Percentiles rank a stretch among this genome's conserved stretches.
Evolutionary conservation across 1,140 invertebrate species (phyloP).

Genomic region (Drosophila pseudoananassae): DNA sequence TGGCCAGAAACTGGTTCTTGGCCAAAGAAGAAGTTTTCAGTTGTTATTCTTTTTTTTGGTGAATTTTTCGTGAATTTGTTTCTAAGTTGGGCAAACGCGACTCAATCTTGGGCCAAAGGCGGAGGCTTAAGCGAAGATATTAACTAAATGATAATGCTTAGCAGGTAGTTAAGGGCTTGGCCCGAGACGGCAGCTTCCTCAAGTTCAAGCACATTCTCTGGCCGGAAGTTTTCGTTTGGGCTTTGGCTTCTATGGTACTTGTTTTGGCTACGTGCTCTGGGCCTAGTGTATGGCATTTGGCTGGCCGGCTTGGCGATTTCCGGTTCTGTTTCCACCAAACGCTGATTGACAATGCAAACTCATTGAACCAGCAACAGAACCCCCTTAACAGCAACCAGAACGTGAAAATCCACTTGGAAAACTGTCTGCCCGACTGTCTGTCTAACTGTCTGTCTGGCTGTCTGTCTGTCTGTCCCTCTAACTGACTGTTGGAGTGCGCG

Average conservation of each 20-base stretch:
- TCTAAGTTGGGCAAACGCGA: constrained; percentile 73
- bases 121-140: constrained; percentile 46
- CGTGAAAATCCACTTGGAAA: constrained; percentile 59
- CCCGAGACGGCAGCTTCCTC: constrained; percentile 13
- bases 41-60: constrained; percentile 39
- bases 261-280: constrained; percentile 53
- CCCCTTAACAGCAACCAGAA: constrained; percentile 18
- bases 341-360: constrained; percentile 52
- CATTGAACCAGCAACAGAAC: constrained; percentile 29
- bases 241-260: constrained; percentile 22
- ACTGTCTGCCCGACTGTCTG: constrained; percentile 2
- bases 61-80: constrained; percentile 68
- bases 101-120: constrained; percentile 43
- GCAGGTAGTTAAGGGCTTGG: constrained; percentile 43
- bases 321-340: constrained; percentile 52
- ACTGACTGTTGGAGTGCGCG: constrained; percentile 22
- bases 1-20: constrained; percentile 53
- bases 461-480: constrained; percentile 5
- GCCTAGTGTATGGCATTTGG: constrained; percentile 46
- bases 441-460: not conserved
- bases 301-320: constrained; percentile 37
- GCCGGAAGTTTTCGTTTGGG: constrained; percentile 55
- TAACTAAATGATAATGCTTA: constrained; percentile 60
- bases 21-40: constrained; percentile 42
- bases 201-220: constrained; percentile 4